Evolutionary conservation across 2,888 invertebrate species (phyloP), one percentile per base, ranked within the genome.

Genomic region (Acanthosepion pharaonis): DNA sequence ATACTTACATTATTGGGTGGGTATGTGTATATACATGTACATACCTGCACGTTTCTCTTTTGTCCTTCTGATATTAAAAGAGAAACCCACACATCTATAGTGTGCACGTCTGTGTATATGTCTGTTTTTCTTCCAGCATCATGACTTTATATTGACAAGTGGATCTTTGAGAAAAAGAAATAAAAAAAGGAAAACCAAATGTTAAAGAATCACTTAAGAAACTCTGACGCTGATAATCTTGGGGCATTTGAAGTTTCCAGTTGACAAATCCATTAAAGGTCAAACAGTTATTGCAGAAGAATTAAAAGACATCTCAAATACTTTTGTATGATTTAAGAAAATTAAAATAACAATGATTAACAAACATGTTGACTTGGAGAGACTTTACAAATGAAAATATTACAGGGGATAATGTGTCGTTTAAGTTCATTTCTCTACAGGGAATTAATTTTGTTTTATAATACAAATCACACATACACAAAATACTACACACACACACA

Each of bases 241-340:
- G 64, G 64, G 64, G 64, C 64, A 64, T 64, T 64, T 28, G 4
- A 64, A 8, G 64, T 23, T 64, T 64, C 64, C 5, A 18, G 23
- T 59, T 59, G 59, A 59, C 59, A 64, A 64, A 64, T 4, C 23
- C 25, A 64, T 64, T 28, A 51, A 64, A 64, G 64, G 64, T 64
- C 25, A 64, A 64, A 64, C 25, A 23, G 64, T 64, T 25, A 64
- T 64, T 64, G 25, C 64, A 4, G 25, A 64, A 64, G 64, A 64
- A 64, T 64, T 64, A 64, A 64, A 64, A 64, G 64, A 28, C 8
- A 64, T 64, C 64, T 64, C 25, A 64, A 64, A 64, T 6, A 64
- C 25, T 64, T 64, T 64, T 64, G 64, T 64, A 64, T 64, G 25
- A 64, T 64, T 64, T 93, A 55, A 94, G 64, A 64, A 64, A 64